Evolutionary conservation across 2,888 invertebrate genomes (phyloP).

Genomic region (Andrena bucephala): DNA sequence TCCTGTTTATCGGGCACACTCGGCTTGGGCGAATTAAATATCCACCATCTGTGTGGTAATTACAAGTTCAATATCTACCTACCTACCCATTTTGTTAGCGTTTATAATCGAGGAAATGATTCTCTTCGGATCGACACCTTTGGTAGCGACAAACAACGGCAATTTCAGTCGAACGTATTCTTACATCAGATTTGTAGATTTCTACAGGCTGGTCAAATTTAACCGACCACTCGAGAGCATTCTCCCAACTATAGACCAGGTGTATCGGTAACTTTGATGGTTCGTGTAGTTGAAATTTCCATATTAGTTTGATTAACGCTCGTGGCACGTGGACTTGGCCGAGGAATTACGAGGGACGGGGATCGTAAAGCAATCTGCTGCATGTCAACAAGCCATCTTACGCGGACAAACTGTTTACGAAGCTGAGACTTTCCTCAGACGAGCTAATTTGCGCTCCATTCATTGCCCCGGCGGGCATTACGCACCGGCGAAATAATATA

Average conservation of each 20-base stretch:
- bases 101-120: not conserved
- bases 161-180: not conserved
- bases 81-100: not conserved
- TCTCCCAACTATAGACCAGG: no score
- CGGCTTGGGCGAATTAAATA: constrained; percentile 1
- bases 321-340: not conserved
- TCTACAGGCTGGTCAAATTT: no score
- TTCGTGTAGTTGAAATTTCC: no score
- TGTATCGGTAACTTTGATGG: no score
- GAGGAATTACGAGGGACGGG: not conserved
- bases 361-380: not conserved
- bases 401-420: constrained; percentile 14
- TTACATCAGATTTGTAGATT: no score
- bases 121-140: not conserved
- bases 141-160: not conserved
- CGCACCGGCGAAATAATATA: constrained; percentile 53
- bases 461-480: constrained; percentile 12
- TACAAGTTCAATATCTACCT: not conserved
- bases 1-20: constrained; percentile 1
- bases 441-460: constrained; percentile 32
- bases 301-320: no score
- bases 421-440: constrained; percentile 21
- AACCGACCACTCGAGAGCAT: no score
- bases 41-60: not conserved
- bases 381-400: not conserved